Base-by-base conservation (phyloP, 2,888 invertebrate genomes). In the Aporophyla lueneburgensis region DNA sequence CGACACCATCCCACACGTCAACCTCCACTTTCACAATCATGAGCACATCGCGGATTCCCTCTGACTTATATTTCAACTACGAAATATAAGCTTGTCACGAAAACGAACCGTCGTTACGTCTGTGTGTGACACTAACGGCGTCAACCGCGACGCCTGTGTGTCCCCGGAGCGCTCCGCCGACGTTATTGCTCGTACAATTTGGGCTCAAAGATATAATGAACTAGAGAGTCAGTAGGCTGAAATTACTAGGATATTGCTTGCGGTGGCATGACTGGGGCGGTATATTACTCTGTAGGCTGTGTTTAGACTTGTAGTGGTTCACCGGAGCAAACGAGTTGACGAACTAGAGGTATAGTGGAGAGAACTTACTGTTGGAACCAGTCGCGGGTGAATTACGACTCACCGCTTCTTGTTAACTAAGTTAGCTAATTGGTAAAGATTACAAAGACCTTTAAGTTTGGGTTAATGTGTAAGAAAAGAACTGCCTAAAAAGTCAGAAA, bases 31-130 rank as follows among this genome's bases (percentile, higher is more conserved):
- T 53, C 33, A 24, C 27, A 75, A 70, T 33, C 27, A 59, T 46
- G 54, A 81, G 43, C 5, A 51, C n/a, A 51, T 74, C 33, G 21
- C 33, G 49, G 27, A 56, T 68, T 61, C 10, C 14, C 33, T 19
- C 5, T 62, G 21, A 58, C 43, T 59, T 59, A 56, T 81, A 58
- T 76, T 70, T 76, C 49, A 27, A 54, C 70, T n/a, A n/a, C 27
- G 16, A 77, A 66, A 71, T 71, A 62, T 70, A 53, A 76, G 43
- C 56, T 67, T 67, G 56, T 82, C 61, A 70, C 54, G 33, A 70
- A 46, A 65, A 70, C 69, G 65, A 56, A 40, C 53, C 16, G 43
- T 54, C 21, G 33, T 27, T n/a, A 49, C 43, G 56, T 53, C 24
- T 51, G 79, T 54, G 43, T 80, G 59, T 76, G 82, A 59, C 51